phyloP scores from a whole-genome alignment of 2,888 invertebrate genomes.

The Carterocephalus palaemon region DNA sequence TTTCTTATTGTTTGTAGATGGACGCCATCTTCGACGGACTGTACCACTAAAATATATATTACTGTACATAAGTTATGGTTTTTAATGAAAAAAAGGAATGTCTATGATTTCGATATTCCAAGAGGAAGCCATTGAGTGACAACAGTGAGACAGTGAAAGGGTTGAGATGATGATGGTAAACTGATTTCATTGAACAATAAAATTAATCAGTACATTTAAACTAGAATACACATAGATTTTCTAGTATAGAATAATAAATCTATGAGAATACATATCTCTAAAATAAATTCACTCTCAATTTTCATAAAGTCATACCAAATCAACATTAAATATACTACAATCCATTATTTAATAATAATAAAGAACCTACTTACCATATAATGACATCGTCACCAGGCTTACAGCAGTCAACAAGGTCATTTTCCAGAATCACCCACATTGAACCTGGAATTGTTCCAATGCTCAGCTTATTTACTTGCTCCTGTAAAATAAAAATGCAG shows the following conservation, averaged over 20 bases:
- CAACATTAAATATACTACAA: not conserved
- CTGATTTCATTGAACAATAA: too few relatives aligned
- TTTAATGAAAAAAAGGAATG: too few relatives aligned
- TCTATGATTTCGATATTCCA: not conserved
- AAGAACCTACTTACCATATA: slow-evolving; percentile 82
- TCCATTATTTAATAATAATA: not conserved
- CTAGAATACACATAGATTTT: too few relatives aligned
- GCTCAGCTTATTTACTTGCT: slow-evolving; percentile 85
- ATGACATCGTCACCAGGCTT: slow-evolving; percentile 94
- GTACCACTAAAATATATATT: slow-evolving; percentile 88
- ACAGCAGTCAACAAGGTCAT: slow-evolving; percentile 91
- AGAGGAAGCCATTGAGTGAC: too few relatives aligned
- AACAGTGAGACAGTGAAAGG: too few relatives aligned
- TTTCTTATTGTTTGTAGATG: slow-evolving; percentile 77
- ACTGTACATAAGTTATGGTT: too few relatives aligned
- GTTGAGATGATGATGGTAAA: too few relatives aligned
- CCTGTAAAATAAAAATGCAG: slow-evolving; percentile 68
- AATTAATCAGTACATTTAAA: slow-evolving; percentile 1
- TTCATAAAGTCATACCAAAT: too few relatives aligned
- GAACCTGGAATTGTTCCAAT: slow-evolving; percentile 86
- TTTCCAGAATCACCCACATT: slow-evolving; percentile 87
- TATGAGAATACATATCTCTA: too few relatives aligned
- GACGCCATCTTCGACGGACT: slow-evolving; percentile 86
- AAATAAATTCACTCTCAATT: not conserved
- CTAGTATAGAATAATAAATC: too few relatives aligned